Percentiles rank a stretch among this genome's conserved stretches.
phyloP scores from a whole-genome alignment of 2,888 invertebrate genomes.

The Tetranychus piercei region DNA sequence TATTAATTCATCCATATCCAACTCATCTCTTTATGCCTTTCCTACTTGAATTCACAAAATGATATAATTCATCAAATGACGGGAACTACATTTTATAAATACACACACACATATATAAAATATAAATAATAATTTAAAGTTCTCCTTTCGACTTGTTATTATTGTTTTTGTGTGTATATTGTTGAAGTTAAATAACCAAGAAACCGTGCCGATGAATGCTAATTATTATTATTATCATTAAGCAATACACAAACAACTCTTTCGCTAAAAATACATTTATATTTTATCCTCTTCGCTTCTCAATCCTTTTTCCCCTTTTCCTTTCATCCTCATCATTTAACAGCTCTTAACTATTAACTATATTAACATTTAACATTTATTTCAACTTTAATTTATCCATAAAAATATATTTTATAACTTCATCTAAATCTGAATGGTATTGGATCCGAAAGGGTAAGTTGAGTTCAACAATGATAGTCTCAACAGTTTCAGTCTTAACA shows the following conservation, averaged over 20 bases:
- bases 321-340: neutral
- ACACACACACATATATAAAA: neutral
- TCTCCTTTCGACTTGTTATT: neutral
- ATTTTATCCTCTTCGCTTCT: neutral
- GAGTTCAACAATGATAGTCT: no score
- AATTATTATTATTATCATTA: neutral
- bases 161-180: no score
- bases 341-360: no score
- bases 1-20: neutral
- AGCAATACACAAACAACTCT: neutral
- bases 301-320: neutral
- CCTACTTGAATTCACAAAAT: neutral
- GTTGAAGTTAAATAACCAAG: no score
- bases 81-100: neutral
- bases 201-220: neutral
- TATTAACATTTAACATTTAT: no score
- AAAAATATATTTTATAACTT: no score
- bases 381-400: no score
- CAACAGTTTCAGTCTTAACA: no score
- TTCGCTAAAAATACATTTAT: neutral
- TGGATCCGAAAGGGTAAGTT: no score
- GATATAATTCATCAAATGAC: neutral
- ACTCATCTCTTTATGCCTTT: neutral
- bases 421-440: no score
- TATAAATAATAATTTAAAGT: neutral